Conservation (phyloP, 2,113 vertebrate species). For the Pachypanchax playfairii region DNA sequence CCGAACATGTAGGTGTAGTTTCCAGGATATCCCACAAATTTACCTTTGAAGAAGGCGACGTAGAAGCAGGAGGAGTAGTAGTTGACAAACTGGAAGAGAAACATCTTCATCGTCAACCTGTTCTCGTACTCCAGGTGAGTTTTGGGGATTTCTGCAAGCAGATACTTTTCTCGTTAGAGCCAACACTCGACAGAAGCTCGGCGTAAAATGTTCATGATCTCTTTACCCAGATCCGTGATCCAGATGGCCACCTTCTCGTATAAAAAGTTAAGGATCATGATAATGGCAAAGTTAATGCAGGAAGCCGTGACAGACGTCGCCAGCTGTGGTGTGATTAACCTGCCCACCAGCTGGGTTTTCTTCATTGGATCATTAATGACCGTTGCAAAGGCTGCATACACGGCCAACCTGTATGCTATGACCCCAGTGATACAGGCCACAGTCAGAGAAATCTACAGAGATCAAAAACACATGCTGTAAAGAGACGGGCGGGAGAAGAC, state of each 20-base stretch:
- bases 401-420: slow-evolving; percentile 92
- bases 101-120: slow-evolving; percentile 97
- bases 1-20: slow-evolving; percentile 90
- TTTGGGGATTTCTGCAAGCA: slow-evolving; percentile 90
- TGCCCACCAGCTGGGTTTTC: slow-evolving; percentile 84
- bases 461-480: slow-evolving; percentile 6
- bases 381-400: slow-evolving; percentile 91
- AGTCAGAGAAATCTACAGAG: slow-evolving; percentile 86
- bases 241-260: slow-evolving; percentile 93
- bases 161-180: background rate
- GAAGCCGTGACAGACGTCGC: slow-evolving; percentile 93
- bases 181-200: background rate
- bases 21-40: slow-evolving; percentile 92
- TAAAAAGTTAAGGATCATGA: slow-evolving; percentile 97
- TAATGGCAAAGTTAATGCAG: slow-evolving; percentile 94
- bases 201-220: background rate
- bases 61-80: slow-evolving; percentile 99
- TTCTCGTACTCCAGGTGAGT: slow-evolving; percentile 97
- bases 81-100: slow-evolving; percentile 99
- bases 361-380: slow-evolving; percentile 87
- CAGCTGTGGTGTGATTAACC: slow-evolving; percentile 91
- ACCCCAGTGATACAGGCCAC: slow-evolving; percentile 92
- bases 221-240: slow-evolving; percentile 96
- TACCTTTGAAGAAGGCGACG: slow-evolving; percentile 98
- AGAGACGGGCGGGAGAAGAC: background rate